Conservation (phyloP, 2,797 vertebrate genomes). For the Acanthurus leucopareius region DNA sequence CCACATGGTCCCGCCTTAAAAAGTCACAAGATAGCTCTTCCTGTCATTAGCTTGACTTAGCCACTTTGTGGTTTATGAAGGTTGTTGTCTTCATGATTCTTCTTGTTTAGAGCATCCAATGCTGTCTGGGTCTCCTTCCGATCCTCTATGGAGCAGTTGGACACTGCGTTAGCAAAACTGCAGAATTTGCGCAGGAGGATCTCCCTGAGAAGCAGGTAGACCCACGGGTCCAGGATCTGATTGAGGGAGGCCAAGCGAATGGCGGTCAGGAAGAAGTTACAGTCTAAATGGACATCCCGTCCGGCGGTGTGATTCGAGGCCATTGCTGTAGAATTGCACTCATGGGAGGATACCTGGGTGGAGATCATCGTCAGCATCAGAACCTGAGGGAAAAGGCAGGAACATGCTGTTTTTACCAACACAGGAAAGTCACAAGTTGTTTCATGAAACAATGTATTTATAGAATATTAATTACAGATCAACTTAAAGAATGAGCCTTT, state of each 20-base stretch:
- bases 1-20: background rate
- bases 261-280: constrained; percentile 90
- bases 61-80: constrained; percentile 66
- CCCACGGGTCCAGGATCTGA: constrained; percentile 99
- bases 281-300: constrained; percentile 83
- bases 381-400: constrained; percentile 81
- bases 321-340: constrained; percentile 77
- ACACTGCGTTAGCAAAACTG: constrained; percentile 92
- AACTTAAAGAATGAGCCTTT: background rate
- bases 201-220: constrained; percentile 95
- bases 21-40: background rate
- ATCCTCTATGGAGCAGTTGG: constrained; percentile 87
- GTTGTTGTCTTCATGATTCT: constrained; percentile 63
- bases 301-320: constrained; percentile 2
- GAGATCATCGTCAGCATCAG: constrained; percentile 94
- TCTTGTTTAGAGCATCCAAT: constrained; percentile 75
- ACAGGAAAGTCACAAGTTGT: background rate
- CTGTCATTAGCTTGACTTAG: constrained; percentile 11
- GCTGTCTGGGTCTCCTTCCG: constrained; percentile 81
- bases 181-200: constrained; percentile 94
- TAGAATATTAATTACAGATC: background rate
- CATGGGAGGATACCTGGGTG: constrained; percentile 86
- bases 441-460: background rate
- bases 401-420: background rate
- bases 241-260: constrained; percentile 97